Evolutionary conservation across 92 coral and sea anemone species (phyloP), one percentile per base, ranked within the genome.

Genomic region (Chrysogorgia sp.): DNA sequence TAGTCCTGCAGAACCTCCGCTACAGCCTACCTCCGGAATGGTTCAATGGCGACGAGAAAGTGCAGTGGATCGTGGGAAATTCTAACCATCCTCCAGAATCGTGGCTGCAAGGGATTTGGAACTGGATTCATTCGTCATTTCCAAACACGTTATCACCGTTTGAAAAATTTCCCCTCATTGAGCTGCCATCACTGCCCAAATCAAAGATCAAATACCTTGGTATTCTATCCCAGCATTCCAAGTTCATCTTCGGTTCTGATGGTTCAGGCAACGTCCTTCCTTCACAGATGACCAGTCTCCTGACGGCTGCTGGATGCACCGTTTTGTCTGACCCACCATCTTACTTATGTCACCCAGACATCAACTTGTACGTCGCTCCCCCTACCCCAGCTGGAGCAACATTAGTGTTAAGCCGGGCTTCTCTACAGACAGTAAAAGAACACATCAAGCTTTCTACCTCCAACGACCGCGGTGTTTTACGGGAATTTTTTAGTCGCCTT

Each of bases 311-410:
- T 30, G 98, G 98, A 1, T 93, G 97, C 68, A 84, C 92, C 14
- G 92, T 91, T 48, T 80, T 93, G 29, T 65, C 88, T 9, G 86
- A 93, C 48, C 77, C 87, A 61, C 93, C 97, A 17, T 86, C 96
- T 77, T 87, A 83, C 86, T 93, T 96, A 58, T 90, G 88, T 28
- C 98, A 93, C 81, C 43, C 83, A 40, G 97, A 89, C 62, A 58
- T 93, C 37, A 85, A 87, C 58, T 64, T 86, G 48, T 92, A 91
- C 75, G 75, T 93, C 31, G 98, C 90, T 52, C 86, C 98, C 19
- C 97, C 97, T 15, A 91, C 98, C 26, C 90, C 97, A n/a, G 84
- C 90, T 13, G 98, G 98, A 25, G 97, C 91, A 25, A 69, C 89
- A 22, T 89, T 10, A 26, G 76, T 49, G 30, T 60, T 69, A 1